Conservation (phyloP, 2,888 invertebrate genomes). For the Cryptocephalus primarius region DNA sequence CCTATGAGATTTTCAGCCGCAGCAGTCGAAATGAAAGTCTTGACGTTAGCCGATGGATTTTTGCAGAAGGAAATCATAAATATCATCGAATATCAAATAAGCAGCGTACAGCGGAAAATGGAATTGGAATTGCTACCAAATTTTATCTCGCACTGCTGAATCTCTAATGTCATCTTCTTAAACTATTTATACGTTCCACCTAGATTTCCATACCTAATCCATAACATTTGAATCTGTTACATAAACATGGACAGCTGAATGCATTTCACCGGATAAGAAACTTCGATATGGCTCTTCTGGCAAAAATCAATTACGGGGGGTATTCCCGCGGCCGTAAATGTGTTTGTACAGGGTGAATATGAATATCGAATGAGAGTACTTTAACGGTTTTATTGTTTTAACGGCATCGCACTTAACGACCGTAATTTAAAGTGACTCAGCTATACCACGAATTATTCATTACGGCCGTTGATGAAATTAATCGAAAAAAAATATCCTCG, state of each 20-base stretch:
- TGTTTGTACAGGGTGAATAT: no score
- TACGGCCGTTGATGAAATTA: no score
- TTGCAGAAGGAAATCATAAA: slow-evolving; percentile 29
- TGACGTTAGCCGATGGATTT: slow-evolving; percentile 12
- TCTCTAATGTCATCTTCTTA: slow-evolving; percentile 17
- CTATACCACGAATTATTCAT: no score
- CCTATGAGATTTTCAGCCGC: no score
- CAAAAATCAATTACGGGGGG: no score
- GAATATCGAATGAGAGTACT: no score
- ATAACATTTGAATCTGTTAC: slow-evolving; percentile 14
- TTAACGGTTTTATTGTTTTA: no score
- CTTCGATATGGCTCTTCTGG: background rate
- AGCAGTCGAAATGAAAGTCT: background rate
- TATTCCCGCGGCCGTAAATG: no score
- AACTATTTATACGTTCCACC: slow-evolving; percentile 14
- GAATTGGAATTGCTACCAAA: slow-evolving; percentile 23
- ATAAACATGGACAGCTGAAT: slow-evolving; percentile 11
- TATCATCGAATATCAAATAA: slow-evolving; percentile 34
- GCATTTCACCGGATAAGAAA: background rate
- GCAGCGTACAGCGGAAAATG: slow-evolving; percentile 18
- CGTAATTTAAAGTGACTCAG: no score
- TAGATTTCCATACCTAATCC: slow-evolving; percentile 13
- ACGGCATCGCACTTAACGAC: no score
- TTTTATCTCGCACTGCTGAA: slow-evolving; percentile 20
- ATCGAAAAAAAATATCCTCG: no score